Percentiles rank a stretch among this genome's conserved stretches.
Evolutionary conservation across 2,113 vertebrate genomes (phyloP).

Genomic region (Entelurus aequoreus): DNA sequence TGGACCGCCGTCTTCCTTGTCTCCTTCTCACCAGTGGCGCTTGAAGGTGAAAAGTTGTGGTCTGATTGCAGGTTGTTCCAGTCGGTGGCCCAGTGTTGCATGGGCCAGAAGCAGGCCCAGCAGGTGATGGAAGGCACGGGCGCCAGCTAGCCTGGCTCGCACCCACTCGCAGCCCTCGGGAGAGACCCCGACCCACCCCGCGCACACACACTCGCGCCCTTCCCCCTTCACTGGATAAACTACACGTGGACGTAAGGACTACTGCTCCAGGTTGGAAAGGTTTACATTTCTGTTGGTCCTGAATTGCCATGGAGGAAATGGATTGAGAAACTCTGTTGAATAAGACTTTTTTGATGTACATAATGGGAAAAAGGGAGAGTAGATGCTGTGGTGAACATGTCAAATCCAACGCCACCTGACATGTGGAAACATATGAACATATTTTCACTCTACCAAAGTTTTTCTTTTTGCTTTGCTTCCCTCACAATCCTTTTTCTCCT

Average conservation of each 20-base stretch:
- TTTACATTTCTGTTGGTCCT: conserved; percentile 45
- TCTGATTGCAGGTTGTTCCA: conserved; percentile 86
- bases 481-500: conserved; percentile 49
- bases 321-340: conserved; percentile 81
- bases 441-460: conserved; percentile 64
- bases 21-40: too few species aligned
- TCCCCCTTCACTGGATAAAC: conserved; percentile 72
- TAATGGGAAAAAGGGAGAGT: conserved; percentile 80
- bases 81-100: conserved; percentile 98
- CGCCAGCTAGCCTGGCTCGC: conserved; percentile 82
- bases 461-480: conserved; percentile 54
- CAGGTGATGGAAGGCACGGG: conserved; percentile 99
- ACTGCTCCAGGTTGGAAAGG: conserved; percentile 57
- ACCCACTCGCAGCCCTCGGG: conserved; percentile 50
- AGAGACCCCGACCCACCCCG: conserved; percentile 53
- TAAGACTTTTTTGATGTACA: conserved; percentile 98
- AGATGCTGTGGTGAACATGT: conserved; percentile 70
- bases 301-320: conserved; percentile 42
- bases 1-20: too few species aligned
- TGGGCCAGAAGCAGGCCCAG: conserved; percentile 99
- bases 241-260: conserved; percentile 59
- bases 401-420: conserved; percentile 57
- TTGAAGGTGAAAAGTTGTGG: neutral
- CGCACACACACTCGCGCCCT: conserved; percentile 44
- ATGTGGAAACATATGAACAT: conserved; percentile 58